These are phyloP conservation scores for Stenotaenia linearis DNA, from an alignment of 2,888 invertebrate species.

Conservation along the genomic window DNA sequence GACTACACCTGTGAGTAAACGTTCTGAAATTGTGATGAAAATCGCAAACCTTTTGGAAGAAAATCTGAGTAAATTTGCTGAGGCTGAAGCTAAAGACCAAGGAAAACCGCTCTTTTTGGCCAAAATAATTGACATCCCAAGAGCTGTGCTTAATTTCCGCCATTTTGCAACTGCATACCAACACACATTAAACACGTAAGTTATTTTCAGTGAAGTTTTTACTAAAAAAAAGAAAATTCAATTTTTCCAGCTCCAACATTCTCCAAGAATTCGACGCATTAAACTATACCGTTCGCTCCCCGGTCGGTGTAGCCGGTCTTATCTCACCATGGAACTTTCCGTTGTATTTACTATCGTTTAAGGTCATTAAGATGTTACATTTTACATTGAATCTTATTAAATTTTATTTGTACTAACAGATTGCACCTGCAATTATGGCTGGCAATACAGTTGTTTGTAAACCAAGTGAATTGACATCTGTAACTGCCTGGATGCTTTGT, in stretches of 20 bases:
- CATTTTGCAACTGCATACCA: constrained; percentile 51
- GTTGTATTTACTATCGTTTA: constrained; percentile 55
- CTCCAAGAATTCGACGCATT: constrained; percentile 42
- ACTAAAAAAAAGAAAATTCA: too few relatives aligned
- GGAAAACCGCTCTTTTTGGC: constrained; percentile 54
- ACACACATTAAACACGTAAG: constrained; percentile 48
- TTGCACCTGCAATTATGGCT: constrained; percentile 52
- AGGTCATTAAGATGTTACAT: constrained; percentile 40
- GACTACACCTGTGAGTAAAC: constrained; percentile 44
- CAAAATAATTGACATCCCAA: constrained; percentile 52
- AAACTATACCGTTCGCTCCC: constrained; percentile 51
- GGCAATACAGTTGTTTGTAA: constrained; percentile 54
- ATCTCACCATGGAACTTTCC: constrained; percentile 57
- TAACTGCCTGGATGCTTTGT: constrained; percentile 53
- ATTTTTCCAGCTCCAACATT: not conserved
- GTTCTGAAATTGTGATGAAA: constrained; percentile 48
- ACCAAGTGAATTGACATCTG: constrained; percentile 55
- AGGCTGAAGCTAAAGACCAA: constrained; percentile 53
- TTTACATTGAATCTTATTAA: not conserved
- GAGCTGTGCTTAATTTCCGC: constrained; percentile 53
- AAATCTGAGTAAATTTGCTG: constrained; percentile 51
- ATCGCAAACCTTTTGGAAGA: constrained; percentile 52
- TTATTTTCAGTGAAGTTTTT: too few relatives aligned
- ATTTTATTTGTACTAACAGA: constrained; percentile 28
- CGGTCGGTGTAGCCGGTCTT: constrained; percentile 54